Conservation (phyloP, 2,113 vertebrate species). For the Piprites chloris region DNA sequence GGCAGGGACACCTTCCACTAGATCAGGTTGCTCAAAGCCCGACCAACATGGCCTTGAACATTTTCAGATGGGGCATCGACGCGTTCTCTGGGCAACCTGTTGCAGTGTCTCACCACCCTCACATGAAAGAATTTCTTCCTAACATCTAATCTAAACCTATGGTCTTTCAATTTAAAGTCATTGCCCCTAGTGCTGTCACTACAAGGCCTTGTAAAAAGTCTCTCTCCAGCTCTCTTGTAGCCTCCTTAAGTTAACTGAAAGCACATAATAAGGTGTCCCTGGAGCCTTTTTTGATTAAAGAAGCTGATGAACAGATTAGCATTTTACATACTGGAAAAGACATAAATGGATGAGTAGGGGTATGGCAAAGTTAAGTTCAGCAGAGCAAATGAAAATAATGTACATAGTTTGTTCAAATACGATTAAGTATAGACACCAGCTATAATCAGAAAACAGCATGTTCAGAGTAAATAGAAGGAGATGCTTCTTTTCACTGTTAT, state of each 20-base stretch:
- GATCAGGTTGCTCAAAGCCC: background rate
- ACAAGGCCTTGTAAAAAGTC: too few species aligned
- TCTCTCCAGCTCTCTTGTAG: background rate
- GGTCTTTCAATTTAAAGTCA: background rate
- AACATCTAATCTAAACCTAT: background rate
- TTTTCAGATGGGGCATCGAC: background rate
- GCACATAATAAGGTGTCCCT: background rate
- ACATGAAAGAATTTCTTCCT: background rate
- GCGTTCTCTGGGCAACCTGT: background rate
- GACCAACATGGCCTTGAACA: rapidly evolving
- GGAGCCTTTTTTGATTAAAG: background rate
- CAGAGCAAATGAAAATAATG: background rate
- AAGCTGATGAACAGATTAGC: background rate
- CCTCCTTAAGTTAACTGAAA: background rate
- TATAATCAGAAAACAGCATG: background rate
- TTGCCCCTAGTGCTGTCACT: background rate
- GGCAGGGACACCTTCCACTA: background rate
- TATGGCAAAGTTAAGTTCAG: background rate
- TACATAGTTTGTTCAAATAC: background rate
- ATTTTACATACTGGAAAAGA: background rate
- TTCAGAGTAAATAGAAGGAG: background rate
- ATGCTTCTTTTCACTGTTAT: background rate
- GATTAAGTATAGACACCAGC: background rate
- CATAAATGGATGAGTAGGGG: rapidly evolving
- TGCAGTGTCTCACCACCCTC: too few species aligned